Conservation (phyloP, 2,888 invertebrate genomes). For the Ennomos fuscantarius region DNA sequence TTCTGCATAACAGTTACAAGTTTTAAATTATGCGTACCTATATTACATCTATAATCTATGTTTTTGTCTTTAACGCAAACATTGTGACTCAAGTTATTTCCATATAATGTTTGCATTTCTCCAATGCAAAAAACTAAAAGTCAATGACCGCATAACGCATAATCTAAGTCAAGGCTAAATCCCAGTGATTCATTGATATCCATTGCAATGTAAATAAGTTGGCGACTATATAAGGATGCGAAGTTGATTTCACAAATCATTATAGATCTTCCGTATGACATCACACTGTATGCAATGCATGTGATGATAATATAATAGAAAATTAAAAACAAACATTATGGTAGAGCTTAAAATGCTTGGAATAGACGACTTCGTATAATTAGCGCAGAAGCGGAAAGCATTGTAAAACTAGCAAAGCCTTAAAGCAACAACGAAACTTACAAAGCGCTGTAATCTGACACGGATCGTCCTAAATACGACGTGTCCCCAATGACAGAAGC, state of each 20-base stretch:
- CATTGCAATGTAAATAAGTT: not conserved
- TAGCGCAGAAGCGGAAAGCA: no score
- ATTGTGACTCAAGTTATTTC: no score
- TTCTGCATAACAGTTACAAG: no score
- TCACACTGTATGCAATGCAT: no score
- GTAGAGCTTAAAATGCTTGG: no score
- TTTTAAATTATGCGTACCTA: not conserved
- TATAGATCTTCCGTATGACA: no score
- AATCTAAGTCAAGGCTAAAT: conserved; percentile 49
- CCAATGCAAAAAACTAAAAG: conserved; percentile 23
- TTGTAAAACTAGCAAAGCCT: not conserved
- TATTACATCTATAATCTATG: conserved; percentile 6
- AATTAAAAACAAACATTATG: no score
- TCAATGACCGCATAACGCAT: conserved; percentile 47
- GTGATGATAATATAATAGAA: no score
- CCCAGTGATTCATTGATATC: conserved; percentile 31
- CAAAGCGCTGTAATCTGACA: conserved; percentile 50
- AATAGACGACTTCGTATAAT: no score
- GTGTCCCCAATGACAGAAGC: conserved; percentile 56
- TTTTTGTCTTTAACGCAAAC: no score
- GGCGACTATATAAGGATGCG: no score
- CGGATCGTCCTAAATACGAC: conserved; percentile 60
- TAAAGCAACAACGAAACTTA: conserved; percentile 29
- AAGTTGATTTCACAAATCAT: not conserved
- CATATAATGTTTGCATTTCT: no score